Evolutionary conservation across 2,888 invertebrate genomes (phyloP), one percentile per base, ranked within the genome.

Genomic region (Drosophila buzzatii): DNA sequence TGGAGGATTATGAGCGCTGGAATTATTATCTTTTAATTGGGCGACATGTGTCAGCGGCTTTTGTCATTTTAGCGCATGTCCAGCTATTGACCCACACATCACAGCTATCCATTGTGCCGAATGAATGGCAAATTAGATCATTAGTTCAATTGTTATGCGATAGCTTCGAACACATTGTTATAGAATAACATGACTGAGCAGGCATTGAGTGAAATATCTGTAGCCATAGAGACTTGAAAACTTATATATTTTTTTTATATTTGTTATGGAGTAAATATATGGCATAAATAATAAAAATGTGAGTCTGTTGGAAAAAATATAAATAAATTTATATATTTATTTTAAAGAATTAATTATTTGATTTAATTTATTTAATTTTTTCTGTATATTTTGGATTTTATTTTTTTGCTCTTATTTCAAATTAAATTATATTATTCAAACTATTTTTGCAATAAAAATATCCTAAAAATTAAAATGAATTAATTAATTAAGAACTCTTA

Each of bases 11-110:
- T 55, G 57, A 41, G 37, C 61, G 66, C 52, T 18, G 63, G 37
- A 68, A 68, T 78, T 85, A 90, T 87, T 82, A 83, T 83, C 84
- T 81, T 85, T 87, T 91, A 90, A 91, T 90, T 89, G 85, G 82
- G 76, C 82, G 81, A 79, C 85, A 89, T 79, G 79, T 87, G 89
- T 85, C 85, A 73, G 74, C 84, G 79, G 78, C 62, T 72, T 82
- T 77, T 81, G 81, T 78, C 83, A 82, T 69, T 77, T 77, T 64
- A 62, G 57, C 73, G 67, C 64, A 53, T 63, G 72, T 70, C 42
- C 42, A 49, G 37, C 47, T 55, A 55, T 44, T 57, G 56, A 20
- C 27, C 51, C 47, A 39, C 12, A 10, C 42, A 53, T 41, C 67
- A 35, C 12, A n/a, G 20, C 27, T 10, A 35, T 44, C 27, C 55